These are phyloP conservation scores for Tenthredo distinguenda DNA, from an alignment of 2,888 invertebrate species.

Conservation along the genomic window DNA sequence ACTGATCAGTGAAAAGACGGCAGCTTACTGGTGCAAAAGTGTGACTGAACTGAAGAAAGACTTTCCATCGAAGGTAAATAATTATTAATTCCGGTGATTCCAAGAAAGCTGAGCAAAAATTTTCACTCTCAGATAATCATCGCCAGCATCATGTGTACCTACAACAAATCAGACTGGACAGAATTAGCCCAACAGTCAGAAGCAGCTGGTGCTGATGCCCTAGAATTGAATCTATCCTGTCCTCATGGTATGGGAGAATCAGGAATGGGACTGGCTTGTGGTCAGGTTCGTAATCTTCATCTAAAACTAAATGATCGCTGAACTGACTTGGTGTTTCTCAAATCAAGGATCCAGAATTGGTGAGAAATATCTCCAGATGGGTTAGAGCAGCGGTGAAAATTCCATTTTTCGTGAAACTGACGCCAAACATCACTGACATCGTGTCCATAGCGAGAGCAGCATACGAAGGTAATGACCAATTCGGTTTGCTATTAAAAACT, in stretches of 20 bases:
- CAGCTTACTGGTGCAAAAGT: constrained; percentile 95
- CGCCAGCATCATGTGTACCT: constrained; percentile 97
- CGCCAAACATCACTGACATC: constrained; percentile 98
- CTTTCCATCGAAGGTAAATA: constrained; percentile 91
- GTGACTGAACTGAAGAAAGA: constrained; percentile 94
- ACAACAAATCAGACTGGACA: constrained; percentile 93
- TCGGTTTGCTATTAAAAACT: not conserved
- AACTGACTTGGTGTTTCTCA: constrained; percentile 55
- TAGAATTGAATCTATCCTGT: constrained; percentile 98
- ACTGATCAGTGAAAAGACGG: constrained; percentile 97
- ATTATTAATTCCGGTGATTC: not conserved
- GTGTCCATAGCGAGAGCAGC: constrained; percentile 94
- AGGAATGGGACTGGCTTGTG: constrained; percentile 99
- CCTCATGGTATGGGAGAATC: constrained; percentile 99
- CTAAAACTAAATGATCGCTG: constrained; percentile 20
- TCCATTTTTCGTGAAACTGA: constrained; percentile 98
- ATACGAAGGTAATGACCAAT: constrained; percentile 83
- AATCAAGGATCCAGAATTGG: constrained; percentile 90
- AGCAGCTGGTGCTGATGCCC: constrained; percentile 93
- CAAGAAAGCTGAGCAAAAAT: not conserved
- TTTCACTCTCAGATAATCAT: constrained; percentile 86
- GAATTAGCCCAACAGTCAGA: constrained; percentile 89
- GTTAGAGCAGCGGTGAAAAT: constrained; percentile 92
- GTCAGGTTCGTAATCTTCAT: constrained; percentile 84
- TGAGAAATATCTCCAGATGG: constrained; percentile 94